phyloP scores from a whole-genome alignment of 1,140 invertebrate genomes.

The Cyphomyrmex costatus region DNA sequence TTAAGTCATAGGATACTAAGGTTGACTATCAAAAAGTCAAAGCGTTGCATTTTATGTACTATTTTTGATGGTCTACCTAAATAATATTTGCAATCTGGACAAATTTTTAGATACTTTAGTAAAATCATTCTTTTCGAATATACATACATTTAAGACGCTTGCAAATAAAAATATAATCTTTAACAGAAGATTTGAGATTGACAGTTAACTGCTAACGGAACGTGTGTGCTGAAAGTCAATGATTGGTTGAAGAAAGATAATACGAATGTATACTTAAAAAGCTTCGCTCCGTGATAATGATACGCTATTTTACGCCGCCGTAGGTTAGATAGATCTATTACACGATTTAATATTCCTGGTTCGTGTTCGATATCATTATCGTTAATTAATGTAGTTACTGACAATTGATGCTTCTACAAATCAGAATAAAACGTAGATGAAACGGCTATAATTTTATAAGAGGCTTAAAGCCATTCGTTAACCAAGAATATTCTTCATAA shows the following conservation, averaged over 20 bases:
- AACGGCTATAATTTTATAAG: conserved; percentile 10
- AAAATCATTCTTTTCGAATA: too few relatives aligned
- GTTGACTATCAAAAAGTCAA: too few relatives aligned
- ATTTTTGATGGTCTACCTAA: too few relatives aligned
- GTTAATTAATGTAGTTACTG: conserved; percentile 21
- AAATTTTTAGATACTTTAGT: too few relatives aligned
- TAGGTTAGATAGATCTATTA: not conserved
- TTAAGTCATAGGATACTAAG: too few relatives aligned
- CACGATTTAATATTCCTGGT: not conserved
- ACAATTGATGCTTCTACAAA: conserved; percentile 4
- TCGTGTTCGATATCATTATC: conserved; percentile 16
- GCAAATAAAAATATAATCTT: not conserved
- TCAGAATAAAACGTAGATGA: not conserved
- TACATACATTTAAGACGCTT: too few relatives aligned
- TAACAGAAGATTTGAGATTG: conserved; percentile 13
- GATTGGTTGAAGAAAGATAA: not conserved
- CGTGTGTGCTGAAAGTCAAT: not conserved
- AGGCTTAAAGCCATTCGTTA: conserved; percentile 17
- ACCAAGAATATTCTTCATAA: not conserved
- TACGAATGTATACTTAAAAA: conserved; percentile 1
- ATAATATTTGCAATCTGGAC: too few relatives aligned
- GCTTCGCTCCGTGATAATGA: not conserved
- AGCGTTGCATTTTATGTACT: too few relatives aligned
- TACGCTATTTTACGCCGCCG: not conserved
- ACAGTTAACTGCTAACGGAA: not conserved